Evolutionary conservation across 1,140 invertebrate species (phyloP).

Genomic region (Sarcophaga bullata): DNA sequence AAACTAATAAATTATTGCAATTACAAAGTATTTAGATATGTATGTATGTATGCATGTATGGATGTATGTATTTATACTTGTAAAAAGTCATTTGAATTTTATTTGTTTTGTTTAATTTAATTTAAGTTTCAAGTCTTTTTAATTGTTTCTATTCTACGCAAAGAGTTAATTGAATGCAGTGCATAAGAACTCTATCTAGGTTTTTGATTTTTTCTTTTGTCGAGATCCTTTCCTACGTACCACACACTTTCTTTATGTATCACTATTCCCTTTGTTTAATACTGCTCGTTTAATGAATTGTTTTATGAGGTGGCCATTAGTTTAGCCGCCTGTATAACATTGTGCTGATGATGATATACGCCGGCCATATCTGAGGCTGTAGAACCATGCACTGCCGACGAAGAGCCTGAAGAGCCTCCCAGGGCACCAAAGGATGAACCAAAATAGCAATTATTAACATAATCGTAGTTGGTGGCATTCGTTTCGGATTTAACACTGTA

Average conservation of each 20-base stretch:
- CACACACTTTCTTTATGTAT: too few species aligned
- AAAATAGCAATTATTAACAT: conserved; percentile 64
- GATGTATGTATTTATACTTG: too few species aligned
- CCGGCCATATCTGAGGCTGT: conserved; percentile 68
- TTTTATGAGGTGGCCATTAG: conserved; percentile 77
- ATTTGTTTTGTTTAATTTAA: too few species aligned
- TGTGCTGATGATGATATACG: conserved; percentile 80
- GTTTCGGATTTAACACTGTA: conserved; percentile 62
- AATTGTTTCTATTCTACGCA: too few species aligned
- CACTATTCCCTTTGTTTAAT: background rate
- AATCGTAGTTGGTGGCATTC: conserved; percentile 63
- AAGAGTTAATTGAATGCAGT: too few species aligned
- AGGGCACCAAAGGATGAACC: conserved; percentile 57
- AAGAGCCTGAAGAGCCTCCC: conserved; percentile 44
- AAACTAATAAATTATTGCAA: too few species aligned
- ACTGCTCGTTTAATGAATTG: background rate
- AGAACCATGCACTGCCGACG: conserved; percentile 56
- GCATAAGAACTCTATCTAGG: too few species aligned
- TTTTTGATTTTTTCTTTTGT: too few species aligned
- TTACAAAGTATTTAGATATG: too few species aligned
- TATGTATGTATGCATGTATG: too few species aligned
- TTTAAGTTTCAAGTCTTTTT: too few species aligned
- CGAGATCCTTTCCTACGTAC: background rate
- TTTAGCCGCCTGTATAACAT: conserved; percentile 81
- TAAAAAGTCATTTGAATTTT: too few species aligned